Evolutionary conservation across 2,888 invertebrate species (phyloP), one percentile per base, ranked within the genome.

Genomic region (Psylliodes chrysocephalus): DNA sequence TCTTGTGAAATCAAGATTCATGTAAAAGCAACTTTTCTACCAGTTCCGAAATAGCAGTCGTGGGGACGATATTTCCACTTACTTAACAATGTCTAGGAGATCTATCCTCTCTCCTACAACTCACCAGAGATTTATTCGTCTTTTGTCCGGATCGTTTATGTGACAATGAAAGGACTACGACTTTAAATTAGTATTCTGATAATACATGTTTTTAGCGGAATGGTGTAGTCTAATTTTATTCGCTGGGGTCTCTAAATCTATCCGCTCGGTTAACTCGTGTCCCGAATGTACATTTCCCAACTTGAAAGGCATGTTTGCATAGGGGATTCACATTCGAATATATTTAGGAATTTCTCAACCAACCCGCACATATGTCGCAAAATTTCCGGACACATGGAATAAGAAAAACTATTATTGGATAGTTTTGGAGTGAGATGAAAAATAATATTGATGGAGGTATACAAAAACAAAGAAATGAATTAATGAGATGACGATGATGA

Each of bases 171-270:
- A 49, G 28, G 14, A 30, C 28, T 19, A 15, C 49, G 30, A 49
- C 28, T 49, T 49, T 49, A 49, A 49, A 49, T 49, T 49, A 49
- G 49, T 49, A 49, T 49, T 49, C 30, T 15, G 49, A 49, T 49
- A 49, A 49, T 14, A 49, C 49, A 49, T 49, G 49, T 49, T 49
- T 49, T 49, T 49, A 49, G 28, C 15, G 28, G 49, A 49, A 49
- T 49, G 30, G 52, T 33, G 52, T 35, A 52, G 52, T 52, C 52
- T 52, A 52, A 52, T 52, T 52, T 52, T 52, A 52, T 52, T 52
- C 52, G 18, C 52, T n/a, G 19, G 52, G 52, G 52, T 22, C 38
- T 52, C 52, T 52, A 52, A 52, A 52, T 52, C 52, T 52, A 52
- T 52, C 33, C 52, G 19, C 19, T 52, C 28, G 30, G 49, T 49